Evolutionary conservation across 2,888 invertebrate species (phyloP).

Genomic region (Malachius bipustulatus): DNA sequence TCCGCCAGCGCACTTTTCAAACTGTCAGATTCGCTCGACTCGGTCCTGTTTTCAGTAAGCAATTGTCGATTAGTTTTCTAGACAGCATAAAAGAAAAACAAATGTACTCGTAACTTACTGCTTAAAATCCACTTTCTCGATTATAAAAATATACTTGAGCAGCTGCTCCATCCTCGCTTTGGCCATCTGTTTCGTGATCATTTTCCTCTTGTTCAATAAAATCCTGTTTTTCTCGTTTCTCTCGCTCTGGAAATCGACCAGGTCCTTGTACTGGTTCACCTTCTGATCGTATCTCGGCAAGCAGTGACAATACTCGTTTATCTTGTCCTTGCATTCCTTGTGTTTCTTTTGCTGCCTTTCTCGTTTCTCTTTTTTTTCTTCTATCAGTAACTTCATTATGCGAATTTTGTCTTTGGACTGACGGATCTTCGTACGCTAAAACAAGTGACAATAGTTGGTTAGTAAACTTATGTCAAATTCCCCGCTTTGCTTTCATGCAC

Average conservation of each 20-base stretch:
- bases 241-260: slow-evolving; percentile 41
- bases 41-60: no score
- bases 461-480: no score
- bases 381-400: slow-evolving; percentile 43
- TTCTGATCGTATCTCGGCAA: slow-evolving; percentile 51
- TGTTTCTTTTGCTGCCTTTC: slow-evolving; percentile 25
- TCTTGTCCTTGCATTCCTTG: slow-evolving; percentile 30
- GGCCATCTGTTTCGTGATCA: slow-evolving; percentile 46
- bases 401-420: slow-evolving; percentile 46
- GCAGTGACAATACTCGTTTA: slow-evolving; percentile 38
- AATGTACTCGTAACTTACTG: no score
- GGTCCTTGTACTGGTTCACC: slow-evolving; percentile 45
- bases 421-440: slow-evolving; percentile 46
- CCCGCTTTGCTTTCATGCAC: no score
- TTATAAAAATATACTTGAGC: slow-evolving; percentile 58
- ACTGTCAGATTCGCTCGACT: slow-evolving; percentile 28
- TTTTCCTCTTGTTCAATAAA: slow-evolving; percentile 40
- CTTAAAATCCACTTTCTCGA: slow-evolving; percentile 42
- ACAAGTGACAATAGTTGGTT: no score
- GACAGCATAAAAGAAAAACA: no score
- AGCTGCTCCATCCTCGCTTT: slow-evolving; percentile 49
- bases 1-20: slow-evolving; percentile 44
- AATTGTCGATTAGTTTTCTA: no score
- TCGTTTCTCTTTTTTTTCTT: slow-evolving; percentile 41
- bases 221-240: slow-evolving; percentile 41